A percentile compares a stretch with the other conserved stretches of the same genome.
These are phyloP conservation scores for Anolis sagrei DNA, from an alignment of 2,113 vertebrate species.

Conservation along the genomic window DNA sequence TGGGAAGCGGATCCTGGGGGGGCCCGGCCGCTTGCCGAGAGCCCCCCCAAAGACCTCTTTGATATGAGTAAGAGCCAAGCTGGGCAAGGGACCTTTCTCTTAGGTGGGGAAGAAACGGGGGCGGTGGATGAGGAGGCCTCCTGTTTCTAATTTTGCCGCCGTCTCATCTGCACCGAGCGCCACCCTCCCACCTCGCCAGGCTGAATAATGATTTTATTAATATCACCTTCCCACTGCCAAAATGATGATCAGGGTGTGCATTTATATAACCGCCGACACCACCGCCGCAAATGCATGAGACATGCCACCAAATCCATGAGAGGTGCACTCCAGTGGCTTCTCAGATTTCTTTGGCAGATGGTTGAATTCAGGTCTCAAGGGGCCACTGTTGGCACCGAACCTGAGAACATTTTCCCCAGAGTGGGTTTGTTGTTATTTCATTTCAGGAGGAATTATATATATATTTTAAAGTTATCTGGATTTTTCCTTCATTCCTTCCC, in stretches of 20 bases:
- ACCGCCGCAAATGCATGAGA: neutral
- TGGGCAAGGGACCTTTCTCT: too few relatives aligned
- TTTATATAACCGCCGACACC: neutral
- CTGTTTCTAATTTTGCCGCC: neutral
- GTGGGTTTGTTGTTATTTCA: neutral
- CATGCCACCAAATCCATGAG: neutral
- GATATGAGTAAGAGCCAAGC: slow-evolving; percentile 94
- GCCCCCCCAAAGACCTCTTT: slow-evolving; percentile 94
- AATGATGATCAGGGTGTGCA: neutral
- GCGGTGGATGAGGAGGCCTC: neutral
- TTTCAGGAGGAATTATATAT: neutral
- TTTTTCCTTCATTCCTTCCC: too few relatives aligned
- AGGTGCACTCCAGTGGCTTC: too few relatives aligned
- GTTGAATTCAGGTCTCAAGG: neutral
- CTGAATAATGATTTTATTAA: slow-evolving; percentile 9
- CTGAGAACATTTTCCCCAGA: neutral
- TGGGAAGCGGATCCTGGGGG: slow-evolving; percentile 60
- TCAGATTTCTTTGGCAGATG: neutral
- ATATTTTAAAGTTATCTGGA: too few relatives aligned
- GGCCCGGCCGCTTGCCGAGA: slow-evolving; percentile 65
- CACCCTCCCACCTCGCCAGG: neutral
- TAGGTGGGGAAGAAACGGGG: accelerated
- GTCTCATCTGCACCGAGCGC: neutral
- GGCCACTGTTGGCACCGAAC: neutral
- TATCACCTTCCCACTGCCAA: neutral